Evolutionary conservation across 2,888 invertebrate genomes (phyloP), one percentile per base, ranked within the genome.

Genomic region (Xanthia togata): DNA sequence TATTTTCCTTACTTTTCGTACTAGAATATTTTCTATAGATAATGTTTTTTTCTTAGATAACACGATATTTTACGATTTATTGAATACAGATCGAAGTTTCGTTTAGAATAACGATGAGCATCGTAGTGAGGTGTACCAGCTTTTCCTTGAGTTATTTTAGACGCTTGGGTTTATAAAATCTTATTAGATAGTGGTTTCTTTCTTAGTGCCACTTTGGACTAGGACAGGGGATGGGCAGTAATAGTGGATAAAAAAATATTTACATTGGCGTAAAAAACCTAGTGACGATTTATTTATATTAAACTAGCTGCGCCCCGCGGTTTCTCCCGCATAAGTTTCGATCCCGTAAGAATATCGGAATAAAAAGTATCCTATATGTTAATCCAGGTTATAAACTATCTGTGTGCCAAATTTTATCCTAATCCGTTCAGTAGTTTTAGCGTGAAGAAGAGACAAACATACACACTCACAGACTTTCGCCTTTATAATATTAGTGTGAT

Each of bases 21-120:
- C 26, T 50, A 8, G 1, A 31, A 35, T 50, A 20, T 44, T 44
- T 64, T 44, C 17, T 23, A 4, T n/a, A 47, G 17, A 59, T 44
- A 17, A 31, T 68, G 6, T 59, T 59, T 57, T n/a, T 78, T 81
- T 55, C 57, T 71, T 35, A 38, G 47, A 38, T 50, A 64, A 53
- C 67, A 20, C n/a, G 53, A 71, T 82, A 73, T 73, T 75, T 73
- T 67, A 72, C 65, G 73, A 78, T 80, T 76, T 81, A 79, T 82
- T 80, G 78, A 87, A 87, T 85, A 81, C 71, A 74, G 81, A 81
- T 76, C 69, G 72, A 79, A 65, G 38, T 78, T 59, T 41, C 69
- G 65, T 65, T 78, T 65, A 38, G 83, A 83, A 83, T 81, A 81
- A 47, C 2, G 63, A 81, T 83, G 68, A 85, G 75, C 41, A 38